Evolutionary conservation across 2,797 vertebrate genomes (phyloP).

Genomic region (Ambastaia sidthimunki): DNA sequence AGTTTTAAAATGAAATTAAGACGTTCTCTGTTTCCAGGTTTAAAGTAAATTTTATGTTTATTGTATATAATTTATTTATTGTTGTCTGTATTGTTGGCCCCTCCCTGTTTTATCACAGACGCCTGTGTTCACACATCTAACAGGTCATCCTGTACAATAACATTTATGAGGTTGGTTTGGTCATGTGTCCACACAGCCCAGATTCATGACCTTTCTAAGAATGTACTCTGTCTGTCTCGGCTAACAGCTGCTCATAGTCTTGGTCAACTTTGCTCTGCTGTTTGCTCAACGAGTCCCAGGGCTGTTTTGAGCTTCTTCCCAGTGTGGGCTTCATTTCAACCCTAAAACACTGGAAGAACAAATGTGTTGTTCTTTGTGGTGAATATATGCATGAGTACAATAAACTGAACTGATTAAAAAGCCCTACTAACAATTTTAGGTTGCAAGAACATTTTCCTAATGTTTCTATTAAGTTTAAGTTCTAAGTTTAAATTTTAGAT

Average conservation of each 20-base stretch:
- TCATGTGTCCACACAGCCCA: conserved; percentile 59
- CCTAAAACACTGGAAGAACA: conserved; percentile 30
- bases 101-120: conserved; percentile 63
- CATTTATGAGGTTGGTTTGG: conserved; percentile 67
- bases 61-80: not conserved
- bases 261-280: conserved; percentile 59
- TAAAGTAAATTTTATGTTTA: not conserved
- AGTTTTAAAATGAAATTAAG: not conserved
- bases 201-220: conserved; percentile 68
- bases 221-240: conserved; percentile 63
- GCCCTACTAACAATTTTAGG: not conserved
- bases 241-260: conserved; percentile 62
- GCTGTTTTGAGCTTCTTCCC: conserved; percentile 57
- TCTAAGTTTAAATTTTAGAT: no score
- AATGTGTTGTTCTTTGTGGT: not conserved
- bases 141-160: conserved; percentile 64
- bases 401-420: conserved; percentile 19
- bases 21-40: conserved; percentile 14
- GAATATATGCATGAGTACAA: conserved; percentile 20
- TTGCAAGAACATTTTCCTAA: no score
- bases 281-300: conserved; percentile 64
- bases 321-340: conserved; percentile 35
- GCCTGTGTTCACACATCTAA: conserved; percentile 52
- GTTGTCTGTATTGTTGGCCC: not conserved
- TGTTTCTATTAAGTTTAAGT: no score